Percentiles rank a stretch among this genome's conserved stretches.
phyloP scores from a whole-genome alignment of 2,888 invertebrate genomes.

The Vandiemenella viatica region DNA sequence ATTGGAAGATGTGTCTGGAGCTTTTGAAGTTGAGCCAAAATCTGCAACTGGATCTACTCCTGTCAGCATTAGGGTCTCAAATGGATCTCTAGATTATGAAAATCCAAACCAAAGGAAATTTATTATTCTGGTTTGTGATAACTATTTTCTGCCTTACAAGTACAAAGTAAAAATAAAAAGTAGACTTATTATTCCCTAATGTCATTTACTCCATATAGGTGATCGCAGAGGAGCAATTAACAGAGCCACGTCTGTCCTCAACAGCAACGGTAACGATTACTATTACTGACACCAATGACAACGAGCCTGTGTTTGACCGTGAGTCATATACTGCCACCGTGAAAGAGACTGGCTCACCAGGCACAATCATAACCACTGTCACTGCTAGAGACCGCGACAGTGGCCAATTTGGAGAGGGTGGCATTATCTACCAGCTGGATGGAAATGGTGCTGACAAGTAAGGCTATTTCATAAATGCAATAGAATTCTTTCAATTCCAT shows the following conservation, averaged over 20 bases:
- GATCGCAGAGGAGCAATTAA: slow-evolving; percentile 9
- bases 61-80: slow-evolving; percentile 65
- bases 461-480: slow-evolving; percentile 3
- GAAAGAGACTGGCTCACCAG: slow-evolving; percentile 50
- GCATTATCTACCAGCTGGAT: slow-evolving; percentile 67
- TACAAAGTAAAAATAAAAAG: not conserved
- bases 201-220: slow-evolving; percentile 4
- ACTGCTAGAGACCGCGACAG: slow-evolving; percentile 74
- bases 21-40: slow-evolving; percentile 70
- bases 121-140: slow-evolving; percentile 49
- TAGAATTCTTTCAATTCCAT: too few species aligned
- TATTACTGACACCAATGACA: slow-evolving; percentile 72
- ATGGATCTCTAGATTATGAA: slow-evolving; percentile 71
- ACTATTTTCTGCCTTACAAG: not conserved
- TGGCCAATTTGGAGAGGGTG: slow-evolving; percentile 63
- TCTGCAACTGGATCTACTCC: slow-evolving; percentile 64
- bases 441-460: slow-evolving; percentile 66
- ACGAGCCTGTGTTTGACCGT: slow-evolving; percentile 63
- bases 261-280: slow-evolving; percentile 70
- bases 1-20: slow-evolving; percentile 63
- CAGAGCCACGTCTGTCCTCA: slow-evolving; percentile 35
- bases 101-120: slow-evolving; percentile 85
- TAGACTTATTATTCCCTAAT: not conserved
- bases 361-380: slow-evolving; percentile 56
- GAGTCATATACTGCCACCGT: slow-evolving; percentile 57